Conservation (phyloP, 1,140 invertebrate genomes). For the Drosophila parabipectinata region DNA sequence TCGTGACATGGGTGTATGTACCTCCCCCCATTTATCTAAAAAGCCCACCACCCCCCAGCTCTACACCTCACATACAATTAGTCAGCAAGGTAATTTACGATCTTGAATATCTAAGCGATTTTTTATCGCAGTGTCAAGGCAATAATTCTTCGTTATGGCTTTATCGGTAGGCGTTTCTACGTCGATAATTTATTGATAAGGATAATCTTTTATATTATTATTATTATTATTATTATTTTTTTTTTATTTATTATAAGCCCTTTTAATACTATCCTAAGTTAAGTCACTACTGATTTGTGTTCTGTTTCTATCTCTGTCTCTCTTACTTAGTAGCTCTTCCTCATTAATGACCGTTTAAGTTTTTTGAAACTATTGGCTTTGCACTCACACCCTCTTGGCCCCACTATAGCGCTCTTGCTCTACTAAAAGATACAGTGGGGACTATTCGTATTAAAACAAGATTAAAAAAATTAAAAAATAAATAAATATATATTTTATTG, state of each 20-base stretch:
- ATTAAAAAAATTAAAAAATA: no score
- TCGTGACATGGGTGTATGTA: not conserved
- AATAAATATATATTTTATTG: no score
- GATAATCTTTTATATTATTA: not conserved
- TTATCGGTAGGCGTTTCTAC: not conserved
- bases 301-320: not conserved
- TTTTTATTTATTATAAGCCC: not conserved
- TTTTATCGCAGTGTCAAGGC: conserved; percentile 35
- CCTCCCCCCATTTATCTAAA: not conserved
- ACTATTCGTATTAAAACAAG: not conserved
- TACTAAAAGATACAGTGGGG: not conserved
- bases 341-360: conserved; percentile 21
- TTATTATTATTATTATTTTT: no score
- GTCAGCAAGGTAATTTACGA: conserved; percentile 24
- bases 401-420: not conserved
- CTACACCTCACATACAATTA: not conserved
- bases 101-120: conserved; percentile 10
- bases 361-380: conserved; percentile 25
- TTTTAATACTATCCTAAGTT: not conserved
- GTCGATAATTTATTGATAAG: conserved; percentile 33
- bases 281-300: not conserved
- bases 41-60: no score
- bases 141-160: conserved; percentile 1
- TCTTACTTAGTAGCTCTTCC: not conserved
- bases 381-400: conserved; percentile 11